Evolutionary conservation across 2,888 invertebrate genomes (phyloP), one percentile per base, ranked within the genome.

Genomic region (Cryptus viduatorius): DNA sequence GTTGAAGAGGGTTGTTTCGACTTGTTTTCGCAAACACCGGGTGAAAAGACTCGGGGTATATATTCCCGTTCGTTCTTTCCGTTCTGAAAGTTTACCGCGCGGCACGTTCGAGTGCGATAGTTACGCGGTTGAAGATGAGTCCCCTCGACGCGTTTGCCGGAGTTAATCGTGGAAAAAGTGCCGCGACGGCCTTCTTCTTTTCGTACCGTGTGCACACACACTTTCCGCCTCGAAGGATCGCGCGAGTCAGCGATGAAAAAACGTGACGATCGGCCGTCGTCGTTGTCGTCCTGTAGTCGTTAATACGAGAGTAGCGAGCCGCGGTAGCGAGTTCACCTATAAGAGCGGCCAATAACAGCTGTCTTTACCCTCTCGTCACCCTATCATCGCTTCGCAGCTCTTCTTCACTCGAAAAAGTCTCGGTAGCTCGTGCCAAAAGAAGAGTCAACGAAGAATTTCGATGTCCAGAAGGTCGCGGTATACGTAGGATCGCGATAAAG

Each of bases 381-480:
- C 16, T 77, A 46, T 72, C 65, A 37, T 61, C 59, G 72, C 78
- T 37, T 37, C 59, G 48, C 64, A 42, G 78, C 79, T 79, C 71
- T 56, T 77, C 79, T 48, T 73, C 71, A 65, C 56, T 56, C 83
- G 69, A 76, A 78, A 37, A 79, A 72, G 67, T 72, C 78, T 83
- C 75, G 88, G 88, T 86, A 85, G 87, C 89, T 90, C 90, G 90
- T 89, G 90, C 87, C 89, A 86, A 88, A 88, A 89, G 88, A 88
- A 87, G 56, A 56, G 69, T 14, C 29, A 19, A 42, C 44, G n/a
- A 71, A 37, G 48, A 77, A 82, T 82, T 71, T 76, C 64, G 71
- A 56, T 24, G 72, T 65, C 73, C 37, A 8, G 56, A 67, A 67
- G 53, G 67, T 44, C 65, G 44, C 61, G 24, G 31, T 42, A 42